phyloP scores from a whole-genome alignment of 1,140 invertebrate species.

The Caenorhabditis tropicalis region DNA sequence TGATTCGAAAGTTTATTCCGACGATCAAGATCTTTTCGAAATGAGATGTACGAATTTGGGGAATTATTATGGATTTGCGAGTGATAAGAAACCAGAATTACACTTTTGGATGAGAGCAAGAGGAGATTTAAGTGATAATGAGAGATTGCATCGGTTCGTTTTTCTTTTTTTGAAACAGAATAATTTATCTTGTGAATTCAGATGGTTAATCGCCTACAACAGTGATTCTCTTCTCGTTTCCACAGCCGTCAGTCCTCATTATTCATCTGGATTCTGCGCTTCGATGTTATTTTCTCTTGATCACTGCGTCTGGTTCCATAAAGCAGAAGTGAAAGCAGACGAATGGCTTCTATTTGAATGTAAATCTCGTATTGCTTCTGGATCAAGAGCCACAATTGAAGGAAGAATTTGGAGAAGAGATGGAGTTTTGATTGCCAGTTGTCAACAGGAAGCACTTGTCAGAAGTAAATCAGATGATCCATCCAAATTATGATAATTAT shows the following conservation, averaged over 20 bases:
- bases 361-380: conserved; percentile 19
- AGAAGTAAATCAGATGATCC: conserved; percentile 34
- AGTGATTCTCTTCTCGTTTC: conserved; percentile 53
- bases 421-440: conserved; percentile 50
- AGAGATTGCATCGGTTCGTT: conserved; percentile 46
- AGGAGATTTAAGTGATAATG: conserved; percentile 26
- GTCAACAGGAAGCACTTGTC: conserved; percentile 56
- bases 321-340: conserved; percentile 44
- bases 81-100: conserved; percentile 38
- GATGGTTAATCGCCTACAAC: conserved; percentile 55
- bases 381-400: conserved; percentile 13
- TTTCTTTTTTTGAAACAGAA: neutral
- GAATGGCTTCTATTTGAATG: conserved; percentile 60
- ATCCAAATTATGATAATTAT: neutral
- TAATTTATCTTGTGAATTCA: neutral
- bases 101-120: conserved; percentile 51
- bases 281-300: conserved; percentile 57
- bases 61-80: conserved; percentile 8
- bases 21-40: conserved; percentile 47
- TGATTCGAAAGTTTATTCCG: conserved; percentile 41
- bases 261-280: conserved; percentile 39
- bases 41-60: conserved; percentile 6
- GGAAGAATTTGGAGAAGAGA: conserved; percentile 44
- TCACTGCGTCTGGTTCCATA: conserved; percentile 58
- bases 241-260: conserved; percentile 51